Base-by-base conservation (phyloP, 2,797 vertebrate species). In the Diplodus puntazzo region DNA sequence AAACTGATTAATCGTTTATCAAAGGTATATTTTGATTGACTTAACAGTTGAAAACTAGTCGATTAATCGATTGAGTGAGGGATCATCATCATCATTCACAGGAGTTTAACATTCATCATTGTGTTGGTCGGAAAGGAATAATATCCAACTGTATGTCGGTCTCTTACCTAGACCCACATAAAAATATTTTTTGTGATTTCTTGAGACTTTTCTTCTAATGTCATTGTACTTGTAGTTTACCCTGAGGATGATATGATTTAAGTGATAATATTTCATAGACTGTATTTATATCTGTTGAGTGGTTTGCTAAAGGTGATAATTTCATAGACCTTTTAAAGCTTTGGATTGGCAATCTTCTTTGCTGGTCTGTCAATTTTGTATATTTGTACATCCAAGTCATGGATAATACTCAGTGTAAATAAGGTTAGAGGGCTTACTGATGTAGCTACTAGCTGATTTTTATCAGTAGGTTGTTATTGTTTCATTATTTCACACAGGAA, bases 361-460 rank as follows among this genome's bases (percentile, higher is more conserved):
- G 39, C 46, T 55, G 39, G 23, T 11, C 58, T 67, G 59, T n/a
- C 52, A 45, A 63, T 69, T 39, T 52, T 81, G 18, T 49, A 25
- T 79, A 65, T 70, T 85, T 83, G 73, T 71, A 43, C 13, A 20
- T 12, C 11, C 64, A 57, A 70, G 30, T 82, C 71, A 77, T 59
- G 46, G 30, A 62, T 84, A 60, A 73, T 75, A 67, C 67, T 73
- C 49, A 59, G 60, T 75, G 68, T 85, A 59, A 66, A 84, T 70
- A 68, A 76, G 55, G 65, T 78, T 54, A 20, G 57, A 73, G 73
- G 43, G 11, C 34, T 80, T 48, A 23, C 34, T 65, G 60, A n/a
- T 69, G 55, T 59, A 67, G 54, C 54, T 69, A 45, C 81, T 89
- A 25, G 25, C 84, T 84, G 85, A 91, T 91, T 82, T 77, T 78